phyloP scores from a whole-genome alignment of 1,140 invertebrate species.

The Cotesia chilonis region DNA sequence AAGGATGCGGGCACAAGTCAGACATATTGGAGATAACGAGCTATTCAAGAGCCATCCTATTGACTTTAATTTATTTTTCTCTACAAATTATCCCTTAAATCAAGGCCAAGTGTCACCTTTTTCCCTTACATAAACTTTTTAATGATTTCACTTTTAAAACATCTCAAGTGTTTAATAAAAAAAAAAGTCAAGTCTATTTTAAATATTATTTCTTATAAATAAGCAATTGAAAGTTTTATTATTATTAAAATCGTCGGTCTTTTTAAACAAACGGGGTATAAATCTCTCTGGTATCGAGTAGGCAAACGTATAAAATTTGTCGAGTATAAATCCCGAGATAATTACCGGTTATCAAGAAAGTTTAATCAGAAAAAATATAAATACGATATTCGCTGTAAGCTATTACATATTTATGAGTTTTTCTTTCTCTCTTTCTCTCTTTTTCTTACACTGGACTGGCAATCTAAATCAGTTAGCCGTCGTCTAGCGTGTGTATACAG shows the following conservation, averaged over 20 bases:
- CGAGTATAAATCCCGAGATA: not conserved
- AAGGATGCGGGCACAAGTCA: constrained; percentile 24
- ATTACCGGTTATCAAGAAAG: constrained; percentile 9
- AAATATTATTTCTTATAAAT: too few relatives aligned
- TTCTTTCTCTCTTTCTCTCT: too few relatives aligned
- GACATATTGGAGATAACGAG: constrained; percentile 23
- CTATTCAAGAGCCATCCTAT: constrained; percentile 14
- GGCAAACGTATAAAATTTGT: not conserved
- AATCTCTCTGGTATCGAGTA: too few relatives aligned
- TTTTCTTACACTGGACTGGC: too few relatives aligned
- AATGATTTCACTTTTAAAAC: too few relatives aligned
- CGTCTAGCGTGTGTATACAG: not conserved
- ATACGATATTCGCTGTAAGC: constrained; percentile 21
- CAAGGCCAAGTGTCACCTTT: not conserved
- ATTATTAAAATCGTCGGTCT: too few relatives aligned
- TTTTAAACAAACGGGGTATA: too few relatives aligned
- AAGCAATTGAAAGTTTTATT: too few relatives aligned
- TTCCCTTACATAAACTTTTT: too few relatives aligned
- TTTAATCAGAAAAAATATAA: not conserved
- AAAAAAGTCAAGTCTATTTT: too few relatives aligned
- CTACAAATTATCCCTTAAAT: not conserved
- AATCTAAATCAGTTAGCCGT: constrained; percentile 19
- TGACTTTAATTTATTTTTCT: not conserved
- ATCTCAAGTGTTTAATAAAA: too few relatives aligned
- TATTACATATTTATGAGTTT: constrained; percentile 34